A percentile compares a stretch with the other conserved stretches of the same genome.
phyloP scores from a whole-genome alignment of 2,888 invertebrate species.

The Calameuta filiformis region DNA sequence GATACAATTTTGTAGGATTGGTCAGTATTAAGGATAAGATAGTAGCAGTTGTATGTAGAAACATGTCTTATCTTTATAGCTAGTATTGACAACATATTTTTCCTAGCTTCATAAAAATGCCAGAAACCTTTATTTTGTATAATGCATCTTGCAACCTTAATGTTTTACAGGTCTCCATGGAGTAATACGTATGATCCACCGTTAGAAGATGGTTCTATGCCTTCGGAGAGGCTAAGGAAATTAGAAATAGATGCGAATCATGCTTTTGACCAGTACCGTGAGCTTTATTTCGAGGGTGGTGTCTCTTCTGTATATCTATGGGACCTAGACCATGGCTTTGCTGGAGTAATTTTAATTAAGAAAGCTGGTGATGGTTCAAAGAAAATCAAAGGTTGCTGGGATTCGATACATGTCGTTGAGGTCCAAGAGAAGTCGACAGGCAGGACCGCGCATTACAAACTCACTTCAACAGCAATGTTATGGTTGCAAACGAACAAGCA shows the following conservation, averaged over 20 bases:
- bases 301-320: constrained; percentile 99
- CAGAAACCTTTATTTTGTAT: background rate
- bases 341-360: constrained; percentile 97
- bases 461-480: constrained; percentile 98
- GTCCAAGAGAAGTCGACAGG: constrained; percentile 97
- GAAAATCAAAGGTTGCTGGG: constrained; percentile 99
- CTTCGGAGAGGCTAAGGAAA: constrained; percentile 94
- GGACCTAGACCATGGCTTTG: constrained; percentile 99
- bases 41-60: background rate
- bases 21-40: background rate
- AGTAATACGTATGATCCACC: constrained; percentile 98
- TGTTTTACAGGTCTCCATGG: constrained; percentile 87
- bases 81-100: background rate
- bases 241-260: constrained; percentile 98
- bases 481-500: constrained; percentile 98
- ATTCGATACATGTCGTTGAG: constrained; percentile 99
- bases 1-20: background rate
- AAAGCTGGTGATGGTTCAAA: constrained; percentile 98
- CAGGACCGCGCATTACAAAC: constrained; percentile 95
- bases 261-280: constrained; percentile 98
- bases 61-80: background rate
- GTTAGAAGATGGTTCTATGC: constrained; percentile 98
- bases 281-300: constrained; percentile 99
- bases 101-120: background rate
- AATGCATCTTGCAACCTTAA: background rate